Base-by-base conservation (phyloP, 2,113 vertebrate species). In the Gallinago media region DNA sequence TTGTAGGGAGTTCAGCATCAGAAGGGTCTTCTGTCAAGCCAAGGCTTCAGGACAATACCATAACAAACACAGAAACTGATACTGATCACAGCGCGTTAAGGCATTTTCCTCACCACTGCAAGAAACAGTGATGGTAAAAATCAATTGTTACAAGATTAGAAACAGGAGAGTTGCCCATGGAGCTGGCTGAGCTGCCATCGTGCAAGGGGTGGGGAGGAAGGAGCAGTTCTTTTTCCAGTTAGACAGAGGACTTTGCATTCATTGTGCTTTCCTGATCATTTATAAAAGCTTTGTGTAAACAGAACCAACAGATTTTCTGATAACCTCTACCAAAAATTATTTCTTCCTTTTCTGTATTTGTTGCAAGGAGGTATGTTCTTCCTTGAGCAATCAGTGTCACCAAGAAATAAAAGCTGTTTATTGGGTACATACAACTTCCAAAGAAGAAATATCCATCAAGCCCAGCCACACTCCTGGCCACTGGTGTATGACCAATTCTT, bases 21-120 rank as follows among this genome's bases (percentile, higher is more conserved):
- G 36, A 88, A 82, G 7, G 19, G 12, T 61, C 54, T 59, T 59
- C 58, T 40, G 5, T 4, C 1, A 2, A 94, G 62, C 38, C 4
- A 13, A 76, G 15, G 36, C 54, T 92, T 72, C 66, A 52, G 85
- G 34, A 68, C 44, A 76, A 25, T 49, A 62, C 40, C 23, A 22
- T 50, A 54, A 79, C 47, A 94, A 88, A 88, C 40, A 88, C 34
- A 65, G 56, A 79, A 78, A 59, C 11, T 65, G 49, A 74, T 5
- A 79, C 15, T 0, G 0, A 58, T 62, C 31, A 36, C 1, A 2
- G 36, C 2, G 2, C 2, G 3, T 85, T 87, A 76, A 83, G 19
- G 36, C 25, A 66, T 88, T 92, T 92, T 83, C 63, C 19, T 49
- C 49, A 36, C 14, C 0, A 0, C 42, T 70, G 18, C 31, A 80